Evolutionary conservation across 2,888 invertebrate genomes (phyloP).

Genomic region (Torymus texanus): DNA sequence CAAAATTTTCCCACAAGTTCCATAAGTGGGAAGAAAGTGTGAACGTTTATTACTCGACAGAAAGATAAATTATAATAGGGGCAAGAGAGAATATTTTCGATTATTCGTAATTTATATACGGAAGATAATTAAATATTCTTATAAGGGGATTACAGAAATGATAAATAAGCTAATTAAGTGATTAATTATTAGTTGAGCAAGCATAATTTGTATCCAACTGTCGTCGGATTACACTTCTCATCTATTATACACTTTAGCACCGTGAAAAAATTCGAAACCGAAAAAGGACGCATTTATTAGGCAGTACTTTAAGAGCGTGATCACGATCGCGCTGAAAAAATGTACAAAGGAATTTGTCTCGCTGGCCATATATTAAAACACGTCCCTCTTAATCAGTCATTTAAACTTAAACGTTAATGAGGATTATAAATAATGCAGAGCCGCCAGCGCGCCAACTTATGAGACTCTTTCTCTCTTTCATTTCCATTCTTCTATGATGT

Average conservation of each 20-base stretch:
- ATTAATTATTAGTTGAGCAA: conserved; percentile 21
- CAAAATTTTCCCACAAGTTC: no score
- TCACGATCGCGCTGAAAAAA: conserved; percentile 10
- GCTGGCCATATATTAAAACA: conserved; percentile 37
- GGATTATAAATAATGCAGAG: conserved; percentile 53
- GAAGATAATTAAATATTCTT: neutral
- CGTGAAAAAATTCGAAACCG: conserved; percentile 23
- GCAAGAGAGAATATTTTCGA: no score
- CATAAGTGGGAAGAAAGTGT: no score
- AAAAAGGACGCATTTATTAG: conserved; percentile 31
- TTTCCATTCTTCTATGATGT: neutral
- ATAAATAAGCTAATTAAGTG: conserved; percentile 34
- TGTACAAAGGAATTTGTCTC: conserved; percentile 39
- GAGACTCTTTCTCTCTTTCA: neutral
- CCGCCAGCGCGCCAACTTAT: neutral
- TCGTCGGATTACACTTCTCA: conserved; percentile 23
- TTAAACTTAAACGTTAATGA: conserved; percentile 52
- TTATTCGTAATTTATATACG: no score
- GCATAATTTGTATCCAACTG: conserved; percentile 19
- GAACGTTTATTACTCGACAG: no score
- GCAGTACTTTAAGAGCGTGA: conserved; percentile 29
- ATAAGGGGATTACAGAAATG: neutral
- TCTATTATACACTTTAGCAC: conserved; percentile 15
- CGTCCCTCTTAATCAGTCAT: conserved; percentile 52
- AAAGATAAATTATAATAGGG: neutral